Conservation (phyloP, 2,888 invertebrate species). For the Pemphredon lugubris region DNA sequence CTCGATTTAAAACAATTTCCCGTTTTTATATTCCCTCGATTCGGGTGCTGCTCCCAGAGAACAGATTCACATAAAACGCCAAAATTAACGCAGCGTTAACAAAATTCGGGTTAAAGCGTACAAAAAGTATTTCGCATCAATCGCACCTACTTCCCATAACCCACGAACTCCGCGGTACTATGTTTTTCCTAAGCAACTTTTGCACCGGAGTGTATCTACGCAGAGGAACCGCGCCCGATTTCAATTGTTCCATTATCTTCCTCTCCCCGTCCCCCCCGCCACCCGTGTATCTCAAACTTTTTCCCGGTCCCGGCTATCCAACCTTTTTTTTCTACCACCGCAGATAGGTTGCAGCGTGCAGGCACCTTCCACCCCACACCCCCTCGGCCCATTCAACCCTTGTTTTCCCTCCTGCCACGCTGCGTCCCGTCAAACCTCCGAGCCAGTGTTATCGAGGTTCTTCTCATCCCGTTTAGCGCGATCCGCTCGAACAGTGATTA, state of each 20-base stretch:
- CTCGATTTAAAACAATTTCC: too few relatives aligned
- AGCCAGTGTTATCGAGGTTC: constrained; percentile 35
- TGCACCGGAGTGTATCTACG: constrained; percentile 37
- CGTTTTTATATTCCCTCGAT: too few relatives aligned
- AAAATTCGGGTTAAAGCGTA: too few relatives aligned
- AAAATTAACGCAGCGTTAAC: too few relatives aligned
- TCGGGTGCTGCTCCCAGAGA: too few relatives aligned
- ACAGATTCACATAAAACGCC: too few relatives aligned
- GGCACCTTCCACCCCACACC: constrained; percentile 36
- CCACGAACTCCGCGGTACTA: too few relatives aligned
- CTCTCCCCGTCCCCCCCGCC: constrained; percentile 26
- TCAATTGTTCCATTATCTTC: constrained; percentile 68
- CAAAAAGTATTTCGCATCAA: too few relatives aligned
- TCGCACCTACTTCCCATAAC: too few relatives aligned
- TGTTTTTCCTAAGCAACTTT: too few relatives aligned
- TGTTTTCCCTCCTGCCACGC: constrained; percentile 61
- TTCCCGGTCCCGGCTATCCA: constrained; percentile 36
- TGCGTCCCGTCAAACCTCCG: constrained; percentile 39
- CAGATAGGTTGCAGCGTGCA: constrained; percentile 52
- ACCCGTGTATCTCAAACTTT: constrained; percentile 12
- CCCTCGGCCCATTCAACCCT: constrained; percentile 68
- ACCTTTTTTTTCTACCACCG: constrained; percentile 39
- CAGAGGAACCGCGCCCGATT: constrained; percentile 51
- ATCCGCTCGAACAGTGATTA: constrained; percentile 72
- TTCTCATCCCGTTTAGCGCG: constrained; percentile 66